Conservation (phyloP, 1,140 invertebrate species). For the Helicoverpa armigera region DNA sequence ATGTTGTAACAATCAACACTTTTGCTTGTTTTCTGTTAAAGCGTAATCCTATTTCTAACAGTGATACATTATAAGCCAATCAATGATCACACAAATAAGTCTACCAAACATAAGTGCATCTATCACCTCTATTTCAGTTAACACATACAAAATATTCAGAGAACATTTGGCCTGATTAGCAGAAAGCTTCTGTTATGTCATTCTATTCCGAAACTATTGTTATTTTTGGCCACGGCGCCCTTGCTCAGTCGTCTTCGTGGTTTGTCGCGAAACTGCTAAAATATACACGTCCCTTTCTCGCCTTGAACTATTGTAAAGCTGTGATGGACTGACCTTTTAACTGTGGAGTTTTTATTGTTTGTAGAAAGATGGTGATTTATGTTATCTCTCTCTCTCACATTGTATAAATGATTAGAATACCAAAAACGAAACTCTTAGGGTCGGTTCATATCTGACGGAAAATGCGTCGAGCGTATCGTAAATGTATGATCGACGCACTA, state of each 20-base stretch:
- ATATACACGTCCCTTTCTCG: conserved; percentile 29
- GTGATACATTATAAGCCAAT: too few species aligned
- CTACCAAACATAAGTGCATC: background rate
- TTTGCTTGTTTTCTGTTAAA: too few species aligned
- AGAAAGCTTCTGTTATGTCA: conserved; percentile 11
- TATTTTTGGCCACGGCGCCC: conserved; percentile 52
- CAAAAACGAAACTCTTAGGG: too few species aligned
- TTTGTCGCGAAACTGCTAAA: background rate
- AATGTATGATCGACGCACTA: too few species aligned
- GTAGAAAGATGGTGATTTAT: background rate
- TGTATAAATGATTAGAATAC: too few species aligned
- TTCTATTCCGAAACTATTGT: conserved; percentile 49
- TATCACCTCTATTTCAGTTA: conserved; percentile 17
- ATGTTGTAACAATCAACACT: too few species aligned
- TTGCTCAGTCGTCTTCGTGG: conserved; percentile 33
- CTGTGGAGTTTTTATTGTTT: background rate
- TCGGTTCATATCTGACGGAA: too few species aligned
- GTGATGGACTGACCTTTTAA: background rate
- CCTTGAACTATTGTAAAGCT: background rate
- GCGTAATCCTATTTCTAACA: too few species aligned
- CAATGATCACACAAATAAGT: too few species aligned
- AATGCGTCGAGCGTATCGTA: too few species aligned
- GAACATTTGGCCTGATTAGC: conserved; percentile 49
- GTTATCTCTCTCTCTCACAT: background rate
- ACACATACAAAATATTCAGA: conserved; percentile 13